A percentile compares a stretch with the other conserved stretches of the same genome.
Evolutionary conservation across 1,140 invertebrate species (phyloP).

Genomic region (Cydia strobilella): DNA sequence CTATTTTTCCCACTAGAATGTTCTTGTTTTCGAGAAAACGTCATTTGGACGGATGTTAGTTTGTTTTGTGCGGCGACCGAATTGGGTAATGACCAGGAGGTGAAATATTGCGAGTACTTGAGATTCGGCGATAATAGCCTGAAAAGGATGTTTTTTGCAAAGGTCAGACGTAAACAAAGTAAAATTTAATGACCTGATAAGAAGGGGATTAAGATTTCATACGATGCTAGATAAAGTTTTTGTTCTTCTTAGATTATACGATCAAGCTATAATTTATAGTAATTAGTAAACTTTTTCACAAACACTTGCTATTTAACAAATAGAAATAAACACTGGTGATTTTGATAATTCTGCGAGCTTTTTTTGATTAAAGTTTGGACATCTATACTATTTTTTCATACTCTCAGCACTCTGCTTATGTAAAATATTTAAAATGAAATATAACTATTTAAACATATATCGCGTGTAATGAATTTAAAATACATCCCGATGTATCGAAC

Average conservation of each 20-base stretch:
- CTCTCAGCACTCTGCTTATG: no score
- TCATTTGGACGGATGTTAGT: constrained; percentile 26
- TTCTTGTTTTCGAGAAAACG: constrained; percentile 30
- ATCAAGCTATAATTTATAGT: no score
- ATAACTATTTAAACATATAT: no score
- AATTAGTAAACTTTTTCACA: no score
- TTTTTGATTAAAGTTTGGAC: no score
- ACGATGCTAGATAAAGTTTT: background rate
- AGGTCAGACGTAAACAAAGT: constrained; percentile 7
- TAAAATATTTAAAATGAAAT: no score
- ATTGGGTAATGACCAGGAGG: constrained; percentile 30
- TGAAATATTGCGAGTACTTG: constrained; percentile 24
- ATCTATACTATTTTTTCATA: no score
- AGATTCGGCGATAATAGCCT: constrained; percentile 21
- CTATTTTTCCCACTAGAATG: constrained; percentile 29
- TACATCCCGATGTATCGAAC: no score
- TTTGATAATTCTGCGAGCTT: no score
- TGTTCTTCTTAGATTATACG: background rate
- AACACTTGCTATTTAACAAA: no score
- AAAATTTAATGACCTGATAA: constrained; percentile 24
- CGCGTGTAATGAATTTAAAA: no score
- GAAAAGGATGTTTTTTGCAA: constrained; percentile 24
- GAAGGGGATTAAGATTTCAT: background rate
- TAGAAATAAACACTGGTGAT: no score
- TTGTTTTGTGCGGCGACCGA: constrained; percentile 32